These are phyloP conservation scores for Salvelinus namaycush DNA, from an alignment of 2,113 vertebrate species.

Conservation along the genomic window DNA sequence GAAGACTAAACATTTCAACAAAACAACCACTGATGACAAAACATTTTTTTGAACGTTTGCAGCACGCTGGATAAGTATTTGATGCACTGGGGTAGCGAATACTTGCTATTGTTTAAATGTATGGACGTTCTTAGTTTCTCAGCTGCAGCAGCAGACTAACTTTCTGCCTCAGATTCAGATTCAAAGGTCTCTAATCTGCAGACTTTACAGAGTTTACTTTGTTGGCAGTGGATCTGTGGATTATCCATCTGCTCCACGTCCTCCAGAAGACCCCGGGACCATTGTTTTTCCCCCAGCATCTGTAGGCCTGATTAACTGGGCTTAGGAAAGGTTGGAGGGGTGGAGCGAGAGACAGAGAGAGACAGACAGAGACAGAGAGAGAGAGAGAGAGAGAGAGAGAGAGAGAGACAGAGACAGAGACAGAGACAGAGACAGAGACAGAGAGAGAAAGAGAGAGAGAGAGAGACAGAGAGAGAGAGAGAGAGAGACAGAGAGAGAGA, in stretches of 20 bases:
- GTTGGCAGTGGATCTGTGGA: constrained; percentile 46
- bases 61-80: neutral
- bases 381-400: too few relatives aligned
- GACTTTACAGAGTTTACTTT: constrained; percentile 47
- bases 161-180: constrained; percentile 39
- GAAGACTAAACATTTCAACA: too few relatives aligned
- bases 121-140: neutral
- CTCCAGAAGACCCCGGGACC: constrained; percentile 49
- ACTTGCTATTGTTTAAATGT: constrained; percentile 37
- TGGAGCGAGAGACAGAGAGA: too few relatives aligned
- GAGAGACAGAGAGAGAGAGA: too few relatives aligned
- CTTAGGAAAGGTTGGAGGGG: constrained; percentile 16
- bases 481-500: too few relatives aligned
- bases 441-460: too few relatives aligned
- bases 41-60: too few relatives aligned
- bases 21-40: too few relatives aligned
- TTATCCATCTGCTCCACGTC: constrained; percentile 45
- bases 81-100: neutral
- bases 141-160: constrained; percentile 10
- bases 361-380: too few relatives aligned
- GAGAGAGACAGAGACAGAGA: too few relatives aligned
- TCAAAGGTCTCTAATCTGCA: constrained; percentile 46
- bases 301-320: constrained; percentile 51
- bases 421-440: fast-evolving
- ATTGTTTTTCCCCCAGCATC: constrained; percentile 55